Evolutionary conservation across 2,797 vertebrate genomes (phyloP).

Genomic region (Myripristis murdjan): DNA sequence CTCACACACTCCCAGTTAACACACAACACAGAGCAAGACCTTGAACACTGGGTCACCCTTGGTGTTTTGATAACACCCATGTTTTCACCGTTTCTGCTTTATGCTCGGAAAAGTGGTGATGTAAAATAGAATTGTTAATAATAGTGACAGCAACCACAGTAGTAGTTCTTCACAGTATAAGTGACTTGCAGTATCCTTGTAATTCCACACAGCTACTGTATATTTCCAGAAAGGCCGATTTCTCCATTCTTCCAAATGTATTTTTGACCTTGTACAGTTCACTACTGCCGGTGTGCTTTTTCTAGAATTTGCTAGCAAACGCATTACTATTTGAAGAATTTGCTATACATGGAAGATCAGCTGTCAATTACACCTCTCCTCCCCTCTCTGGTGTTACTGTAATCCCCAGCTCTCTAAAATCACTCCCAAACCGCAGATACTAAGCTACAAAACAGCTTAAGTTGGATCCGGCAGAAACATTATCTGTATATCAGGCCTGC

Average conservation of each 20-base stretch:
- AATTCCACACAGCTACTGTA: too few relatives aligned
- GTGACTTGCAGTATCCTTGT: too few relatives aligned
- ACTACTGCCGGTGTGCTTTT: not conserved
- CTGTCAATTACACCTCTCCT: not conserved
- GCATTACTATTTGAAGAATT: too few relatives aligned
- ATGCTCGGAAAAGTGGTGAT: not conserved
- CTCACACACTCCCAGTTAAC: slow-evolving; percentile 50
- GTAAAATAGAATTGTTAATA: not conserved
- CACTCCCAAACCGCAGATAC: slow-evolving; percentile 15
- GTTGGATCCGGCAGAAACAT: slow-evolving; percentile 58
- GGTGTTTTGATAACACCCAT: not conserved
- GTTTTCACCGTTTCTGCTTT: not conserved
- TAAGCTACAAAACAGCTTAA: slow-evolving; percentile 43
- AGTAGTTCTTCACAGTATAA: not conserved
- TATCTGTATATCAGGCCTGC: slow-evolving; percentile 49
- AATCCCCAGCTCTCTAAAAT: slow-evolving; percentile 34
- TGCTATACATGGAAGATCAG: not conserved
- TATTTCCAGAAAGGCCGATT: not conserved
- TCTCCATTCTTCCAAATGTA: not conserved
- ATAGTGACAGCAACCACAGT: too few relatives aligned
- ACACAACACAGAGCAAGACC: slow-evolving; percentile 26
- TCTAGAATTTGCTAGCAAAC: too few relatives aligned
- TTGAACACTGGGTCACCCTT: slow-evolving; percentile 15
- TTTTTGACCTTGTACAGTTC: not conserved
- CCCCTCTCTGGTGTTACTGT: slow-evolving; percentile 38